Evolutionary conservation across 2,888 invertebrate genomes (phyloP).

Genomic region (Myopa testacea): DNA sequence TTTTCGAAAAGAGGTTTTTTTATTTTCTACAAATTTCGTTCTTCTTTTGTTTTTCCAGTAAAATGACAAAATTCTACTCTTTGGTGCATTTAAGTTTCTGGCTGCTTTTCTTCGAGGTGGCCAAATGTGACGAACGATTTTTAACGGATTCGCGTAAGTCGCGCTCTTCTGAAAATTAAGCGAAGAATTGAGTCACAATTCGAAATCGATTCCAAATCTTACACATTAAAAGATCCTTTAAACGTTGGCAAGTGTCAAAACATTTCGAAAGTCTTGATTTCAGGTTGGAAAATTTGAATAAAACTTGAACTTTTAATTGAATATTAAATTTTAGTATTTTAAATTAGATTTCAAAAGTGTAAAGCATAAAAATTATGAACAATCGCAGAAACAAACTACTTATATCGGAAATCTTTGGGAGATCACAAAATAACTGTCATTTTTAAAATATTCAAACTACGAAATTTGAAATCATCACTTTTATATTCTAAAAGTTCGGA

Average conservation of each 20-base stretch:
- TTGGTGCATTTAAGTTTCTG: neutral
- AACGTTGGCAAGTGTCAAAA: no score
- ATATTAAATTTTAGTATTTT: neutral
- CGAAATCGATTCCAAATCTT: neutral
- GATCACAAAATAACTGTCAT: neutral
- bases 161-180: slow-evolving; percentile 45
- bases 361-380: no score
- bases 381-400: neutral
- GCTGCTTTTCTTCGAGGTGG: neutral
- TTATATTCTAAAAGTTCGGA: no score
- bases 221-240: no score
- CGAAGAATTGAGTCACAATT: neutral
- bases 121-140: slow-evolving; percentile 53
- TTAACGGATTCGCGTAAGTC: slow-evolving; percentile 67
- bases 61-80: neutral
- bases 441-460: neutral
- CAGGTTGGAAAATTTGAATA: no score
- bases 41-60: neutral
- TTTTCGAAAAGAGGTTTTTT: no score
- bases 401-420: neutral
- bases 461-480: no score
- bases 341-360: neutral
- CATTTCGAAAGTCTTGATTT: no score
- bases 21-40: neutral
- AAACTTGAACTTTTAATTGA: no score